Evolutionary conservation across 2,113 vertebrate species (phyloP), one percentile per base, ranked within the genome.

Genomic region (Coracopsis vasa): DNA sequence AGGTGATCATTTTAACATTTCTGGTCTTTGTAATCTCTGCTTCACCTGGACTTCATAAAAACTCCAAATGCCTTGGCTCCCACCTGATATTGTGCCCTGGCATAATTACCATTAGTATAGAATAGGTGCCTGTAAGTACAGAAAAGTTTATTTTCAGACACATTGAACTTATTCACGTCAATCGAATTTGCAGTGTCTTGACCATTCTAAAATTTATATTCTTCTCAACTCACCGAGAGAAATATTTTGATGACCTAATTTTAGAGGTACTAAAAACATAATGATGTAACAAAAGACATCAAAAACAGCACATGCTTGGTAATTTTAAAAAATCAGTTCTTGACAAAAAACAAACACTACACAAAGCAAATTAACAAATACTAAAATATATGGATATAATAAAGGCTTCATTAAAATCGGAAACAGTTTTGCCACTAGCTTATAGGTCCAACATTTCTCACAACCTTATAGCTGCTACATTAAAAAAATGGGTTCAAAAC

Each of bases 251-350:
- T 23, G 80, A 60, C 1, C 13, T 35, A 17, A 29, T 50, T 62
- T 75, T 24, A 71, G 20, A 48, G 29, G 3, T 29, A 23, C 10
- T 72, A 51, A 37, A 31, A 88, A 77, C 35, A 24, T 31, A 37
- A 56, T 5, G 6, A 80, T 19, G 7, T 18, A 83, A 56, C 33
- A 79, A 92, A 71, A 7, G 0, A 2, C 23, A 67, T 27, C 16
- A 56, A 35, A 35, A 74, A 85, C 4, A 33, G 10, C 7, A 50
- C 5, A 19, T 6, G 15, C 11, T 41, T 1, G 0, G 13, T 15
- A 67, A 42, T 11, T 45, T 64, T 2, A 35, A 13, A 75, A 86
- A 82, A 64, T 23, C 25, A 69, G 13, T 47, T 25, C 51, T 25
- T 29, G 33, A n/a, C 44, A 72, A 60, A 60, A 73, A 56, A 41